phyloP scores from a whole-genome alignment of 2,113 vertebrate genomes.

The Chinchilla lanigera region DNA sequence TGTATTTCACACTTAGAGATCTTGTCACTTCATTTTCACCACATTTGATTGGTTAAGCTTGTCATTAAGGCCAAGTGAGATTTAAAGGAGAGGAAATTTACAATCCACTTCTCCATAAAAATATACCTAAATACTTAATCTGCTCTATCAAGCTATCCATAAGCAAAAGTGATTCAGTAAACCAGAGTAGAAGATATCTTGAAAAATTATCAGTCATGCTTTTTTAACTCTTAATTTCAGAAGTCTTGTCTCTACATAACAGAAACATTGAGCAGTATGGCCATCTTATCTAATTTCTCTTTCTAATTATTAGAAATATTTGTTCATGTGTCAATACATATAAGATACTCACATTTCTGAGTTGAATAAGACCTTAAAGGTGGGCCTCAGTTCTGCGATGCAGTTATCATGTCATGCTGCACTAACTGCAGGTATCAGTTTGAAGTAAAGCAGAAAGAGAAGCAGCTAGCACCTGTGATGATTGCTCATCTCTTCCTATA shows the following conservation, averaged over 20 bases:
- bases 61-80: not conserved
- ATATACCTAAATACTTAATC: not conserved
- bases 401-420: not conserved
- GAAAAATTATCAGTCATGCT: not conserved
- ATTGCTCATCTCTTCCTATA: not conserved
- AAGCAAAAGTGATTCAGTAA: not conserved
- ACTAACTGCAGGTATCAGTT: not conserved
- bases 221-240: not conserved
- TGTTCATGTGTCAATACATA: not conserved
- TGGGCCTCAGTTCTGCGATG: not conserved
- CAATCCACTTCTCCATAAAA: not conserved
- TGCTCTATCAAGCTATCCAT: not conserved
- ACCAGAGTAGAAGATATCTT: not conserved
- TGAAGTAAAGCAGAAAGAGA: constrained; percentile 26
- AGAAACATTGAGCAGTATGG: not conserved
- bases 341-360: not conserved
- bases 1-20: not conserved
- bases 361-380: not conserved
- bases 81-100: not conserved
- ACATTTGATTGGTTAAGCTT: not conserved
- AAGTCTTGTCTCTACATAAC: not conserved
- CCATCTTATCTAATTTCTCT: not conserved
- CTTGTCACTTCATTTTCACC: not conserved
- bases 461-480: not conserved
- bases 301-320: not conserved